Conservation (phyloP, 2,113 vertebrate genomes). For the Charina bottae region DNA sequence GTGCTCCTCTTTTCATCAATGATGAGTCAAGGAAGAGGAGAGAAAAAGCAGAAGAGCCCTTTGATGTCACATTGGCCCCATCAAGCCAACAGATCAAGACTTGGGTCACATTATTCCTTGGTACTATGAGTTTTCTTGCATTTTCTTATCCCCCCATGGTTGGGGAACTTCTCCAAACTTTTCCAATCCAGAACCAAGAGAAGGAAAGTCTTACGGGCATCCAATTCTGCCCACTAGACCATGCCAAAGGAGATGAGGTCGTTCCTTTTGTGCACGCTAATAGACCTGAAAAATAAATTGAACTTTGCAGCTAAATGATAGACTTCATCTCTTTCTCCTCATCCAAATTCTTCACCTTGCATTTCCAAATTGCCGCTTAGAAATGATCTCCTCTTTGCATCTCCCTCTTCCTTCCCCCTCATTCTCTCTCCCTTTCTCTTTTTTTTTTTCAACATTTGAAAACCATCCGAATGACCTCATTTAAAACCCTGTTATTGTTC, state of each 20-base stretch:
- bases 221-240: slow-evolving; percentile 27
- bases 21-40: neutral
- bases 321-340: slow-evolving; percentile 32
- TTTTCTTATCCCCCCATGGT: too few species aligned
- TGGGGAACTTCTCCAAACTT: neutral
- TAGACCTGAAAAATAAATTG: slow-evolving; percentile 23
- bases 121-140: neutral
- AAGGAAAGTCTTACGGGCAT: neutral
- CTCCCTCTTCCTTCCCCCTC: neutral
- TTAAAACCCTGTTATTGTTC: slow-evolving; percentile 32
- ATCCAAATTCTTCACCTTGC: slow-evolving; percentile 14
- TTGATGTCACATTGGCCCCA: neutral
- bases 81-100: neutral
- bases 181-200: neutral
- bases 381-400: slow-evolving; percentile 26
- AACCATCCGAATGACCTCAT: slow-evolving; percentile 17
- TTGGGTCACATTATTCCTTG: neutral
- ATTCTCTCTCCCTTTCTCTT: neutral
- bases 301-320: slow-evolving; percentile 26
- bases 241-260: neutral
- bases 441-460: slow-evolving; percentile 14
- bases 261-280: slow-evolving; percentile 21
- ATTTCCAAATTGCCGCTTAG: slow-evolving; percentile 27
- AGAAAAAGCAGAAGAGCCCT: neutral
- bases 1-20: neutral